phyloP scores from a whole-genome alignment of 2,113 vertebrate genomes.

The Nothobranchius furzeri region DNA sequence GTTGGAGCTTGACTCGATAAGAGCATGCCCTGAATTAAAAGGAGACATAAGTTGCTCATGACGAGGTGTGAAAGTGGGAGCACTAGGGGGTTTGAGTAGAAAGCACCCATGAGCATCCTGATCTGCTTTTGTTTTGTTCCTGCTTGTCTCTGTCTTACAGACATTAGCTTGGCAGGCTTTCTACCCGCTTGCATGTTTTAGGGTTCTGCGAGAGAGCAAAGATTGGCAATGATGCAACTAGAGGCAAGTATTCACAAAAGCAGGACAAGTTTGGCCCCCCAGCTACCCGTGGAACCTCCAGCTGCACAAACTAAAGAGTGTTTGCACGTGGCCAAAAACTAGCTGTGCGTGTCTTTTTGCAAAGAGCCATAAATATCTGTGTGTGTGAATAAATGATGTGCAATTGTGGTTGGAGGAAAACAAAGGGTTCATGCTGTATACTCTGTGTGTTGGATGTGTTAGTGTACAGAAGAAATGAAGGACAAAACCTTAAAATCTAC shows the following conservation, averaged over 20 bases:
- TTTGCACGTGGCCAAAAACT: slow-evolving; percentile 7
- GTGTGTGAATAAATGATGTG: neutral
- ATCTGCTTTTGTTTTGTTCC: slow-evolving; percentile 20
- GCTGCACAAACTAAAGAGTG: slow-evolving; percentile 12
- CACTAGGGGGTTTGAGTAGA: slow-evolving; percentile 33
- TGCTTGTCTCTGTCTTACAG: slow-evolving; percentile 1
- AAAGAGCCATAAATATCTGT: neutral
- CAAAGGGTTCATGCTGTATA: neutral
- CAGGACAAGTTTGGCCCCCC: slow-evolving; percentile 25
- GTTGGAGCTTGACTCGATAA: slow-evolving; percentile 15
- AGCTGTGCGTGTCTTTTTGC: neutral
- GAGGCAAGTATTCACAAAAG: slow-evolving; percentile 53
- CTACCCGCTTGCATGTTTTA: slow-evolving; percentile 49
- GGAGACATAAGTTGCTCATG: neutral
- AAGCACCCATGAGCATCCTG: slow-evolving; percentile 23
- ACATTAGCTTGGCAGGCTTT: slow-evolving; percentile 14
- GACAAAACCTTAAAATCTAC: neutral
- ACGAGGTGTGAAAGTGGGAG: slow-evolving; percentile 26
- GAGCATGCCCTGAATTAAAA: slow-evolving; percentile 14
- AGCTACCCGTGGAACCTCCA: slow-evolving; percentile 37
- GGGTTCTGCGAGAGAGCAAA: slow-evolving; percentile 35
- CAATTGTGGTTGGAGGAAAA: slow-evolving; percentile 4
- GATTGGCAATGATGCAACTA: slow-evolving; percentile 64
- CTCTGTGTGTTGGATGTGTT: neutral
- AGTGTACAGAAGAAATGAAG: neutral